Evolutionary conservation across 1,140 invertebrate genomes (phyloP).

Genomic region (Drosophila quadrilineata): DNA sequence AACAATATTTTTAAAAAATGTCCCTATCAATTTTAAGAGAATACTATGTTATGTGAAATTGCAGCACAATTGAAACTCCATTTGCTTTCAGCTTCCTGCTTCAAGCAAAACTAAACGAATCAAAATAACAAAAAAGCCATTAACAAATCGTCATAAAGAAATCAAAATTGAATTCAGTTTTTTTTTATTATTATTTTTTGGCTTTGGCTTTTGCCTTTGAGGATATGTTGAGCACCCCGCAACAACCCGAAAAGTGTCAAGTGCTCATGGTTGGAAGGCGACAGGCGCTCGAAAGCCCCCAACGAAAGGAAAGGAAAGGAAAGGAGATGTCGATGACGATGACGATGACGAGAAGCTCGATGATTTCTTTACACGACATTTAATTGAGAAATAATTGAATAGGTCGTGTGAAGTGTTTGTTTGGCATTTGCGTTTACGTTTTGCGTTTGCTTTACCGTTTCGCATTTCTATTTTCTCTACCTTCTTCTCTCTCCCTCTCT

Average conservation of each 20-base stretch:
- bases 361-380: slow-evolving; percentile 73
- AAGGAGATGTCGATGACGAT: background rate
- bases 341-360: slow-evolving; percentile 25
- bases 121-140: slow-evolving; percentile 22
- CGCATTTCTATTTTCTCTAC: too few species aligned
- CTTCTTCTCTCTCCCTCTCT: too few species aligned
- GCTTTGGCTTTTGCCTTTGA: slow-evolving; percentile 36
- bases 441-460: too few species aligned
- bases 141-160: slow-evolving; percentile 59
- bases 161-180: slow-evolving; percentile 68
- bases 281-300: slow-evolving; percentile 9
- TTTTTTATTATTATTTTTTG: too few species aligned
- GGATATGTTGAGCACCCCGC: background rate
- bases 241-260: slow-evolving; percentile 61
- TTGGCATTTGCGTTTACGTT: slow-evolving; percentile 65
- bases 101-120: slow-evolving; percentile 41
- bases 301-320: slow-evolving; percentile 3
- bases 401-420: slow-evolving; percentile 78
- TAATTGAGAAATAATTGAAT: slow-evolving; percentile 80
- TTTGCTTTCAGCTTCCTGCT: too few species aligned
- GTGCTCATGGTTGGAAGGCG: slow-evolving; percentile 34
- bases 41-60: too few species aligned
- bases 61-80: slow-evolving; percentile 54
- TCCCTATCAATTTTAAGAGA: too few species aligned
- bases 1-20: too few species aligned